Evolutionary conservation across 2,797 vertebrate species (phyloP).

Genomic region (Anolis apletophallus): DNA sequence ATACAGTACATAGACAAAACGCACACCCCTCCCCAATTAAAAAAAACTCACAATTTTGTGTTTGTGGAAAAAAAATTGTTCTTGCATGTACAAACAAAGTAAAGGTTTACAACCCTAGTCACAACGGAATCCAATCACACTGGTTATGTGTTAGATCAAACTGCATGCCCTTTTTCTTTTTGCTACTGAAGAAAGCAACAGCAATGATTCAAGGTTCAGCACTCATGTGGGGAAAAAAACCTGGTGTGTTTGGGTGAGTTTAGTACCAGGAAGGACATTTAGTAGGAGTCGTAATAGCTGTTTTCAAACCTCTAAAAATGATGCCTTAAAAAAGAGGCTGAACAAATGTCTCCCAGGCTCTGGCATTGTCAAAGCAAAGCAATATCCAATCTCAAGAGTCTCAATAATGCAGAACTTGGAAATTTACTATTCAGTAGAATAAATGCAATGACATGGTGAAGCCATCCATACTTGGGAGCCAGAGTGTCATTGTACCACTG

Average conservation of each 20-base stretch:
- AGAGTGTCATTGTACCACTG: background rate
- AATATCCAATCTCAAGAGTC: background rate
- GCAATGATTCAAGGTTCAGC: background rate
- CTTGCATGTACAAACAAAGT: too few relatives aligned
- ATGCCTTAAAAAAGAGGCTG: background rate
- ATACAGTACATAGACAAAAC: too few relatives aligned
- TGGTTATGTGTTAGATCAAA: background rate
- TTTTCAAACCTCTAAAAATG: slow-evolving; percentile 8
- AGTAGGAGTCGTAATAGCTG: background rate
- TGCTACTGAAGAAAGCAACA: background rate
- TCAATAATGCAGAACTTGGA: background rate
- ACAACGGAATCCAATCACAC: background rate
- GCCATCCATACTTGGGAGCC: background rate
- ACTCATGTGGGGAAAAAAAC: background rate
- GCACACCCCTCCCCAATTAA: too few relatives aligned
- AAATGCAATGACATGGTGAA: background rate
- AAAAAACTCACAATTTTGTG: too few relatives aligned
- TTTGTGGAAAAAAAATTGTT: too few relatives aligned
- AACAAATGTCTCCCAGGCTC: background rate
- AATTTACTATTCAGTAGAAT: background rate
- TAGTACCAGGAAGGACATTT: background rate
- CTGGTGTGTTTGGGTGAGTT: background rate
- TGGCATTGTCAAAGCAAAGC: background rate
- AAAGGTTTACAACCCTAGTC: background rate
- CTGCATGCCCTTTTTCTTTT: background rate